Evolutionary conservation across 2,113 vertebrate genomes (phyloP), one percentile per base, ranked within the genome.

Genomic region (Chunga burmeisteri): DNA sequence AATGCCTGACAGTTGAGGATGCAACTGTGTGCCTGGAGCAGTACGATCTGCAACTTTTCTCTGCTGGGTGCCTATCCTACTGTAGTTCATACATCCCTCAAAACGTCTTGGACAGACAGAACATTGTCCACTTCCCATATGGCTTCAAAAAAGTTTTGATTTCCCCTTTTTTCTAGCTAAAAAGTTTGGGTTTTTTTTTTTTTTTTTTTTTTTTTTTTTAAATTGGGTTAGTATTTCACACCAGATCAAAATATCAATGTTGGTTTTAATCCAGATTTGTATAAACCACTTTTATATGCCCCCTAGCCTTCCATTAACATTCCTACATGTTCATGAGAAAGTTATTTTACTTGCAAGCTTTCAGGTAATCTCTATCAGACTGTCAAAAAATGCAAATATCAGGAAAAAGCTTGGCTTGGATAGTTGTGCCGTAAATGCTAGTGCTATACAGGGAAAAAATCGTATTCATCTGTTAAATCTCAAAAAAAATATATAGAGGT

Each of bases 131-230:
- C 44, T 68, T 75, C 9, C 42, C 0, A 1, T 12, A 44, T 11
- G 12, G 30, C 12, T 77, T 91, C 30, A 32, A 53, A 67, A 67
- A 82, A 29, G 9, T 8, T 21, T 49, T 19, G 2, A 21, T 67
- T 61, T 81, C 8, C 6, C 9, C 13, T 52, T 73, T 81, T 81
- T 72, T 63, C 15, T 52, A 42, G 26, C 15, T 38, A 89, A 50
- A 53, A 71, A 36, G 4, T 2, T 25, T 6, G 4, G 3, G 0
- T 0, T 5, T 47, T 22, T 61, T 65, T 16, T 53, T 59, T 4
- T 7, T 23, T 56, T 32, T 14, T 11, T 27, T 2, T 30, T 44
- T 40, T 1, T 14, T 29, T 21, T 61, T 53, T 23, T 17, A 10
- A 63, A 46, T 13, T 34, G 13, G 3, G 4, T 47, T 70, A 38